Evolutionary conservation across 2,888 invertebrate genomes (phyloP), one percentile per base, ranked within the genome.

Genomic region (Amblyjoppa fuscipennis): DNA sequence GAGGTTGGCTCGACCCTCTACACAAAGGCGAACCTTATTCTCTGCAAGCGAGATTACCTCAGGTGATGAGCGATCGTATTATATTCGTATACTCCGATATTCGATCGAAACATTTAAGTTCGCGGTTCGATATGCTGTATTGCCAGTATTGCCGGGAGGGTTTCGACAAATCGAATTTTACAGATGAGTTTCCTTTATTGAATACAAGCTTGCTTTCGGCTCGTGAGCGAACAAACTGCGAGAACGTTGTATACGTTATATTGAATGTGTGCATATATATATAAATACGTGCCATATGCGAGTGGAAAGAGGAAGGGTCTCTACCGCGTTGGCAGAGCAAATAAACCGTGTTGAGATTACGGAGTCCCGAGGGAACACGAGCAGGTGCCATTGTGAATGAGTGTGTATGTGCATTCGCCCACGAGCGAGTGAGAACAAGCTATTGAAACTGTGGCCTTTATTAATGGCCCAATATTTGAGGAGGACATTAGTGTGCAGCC

Each of bases 1-100:
- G 98, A 98, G 94, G 98, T 98, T 59, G 98, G 98, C 87, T 98
- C 98, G 79, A 98, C 98, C 88, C 95, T 98, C 74, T 98, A 98
- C 95, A 97, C 98, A 90, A 98, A 98, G 94, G 98, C 98, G 59
- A 98, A 98, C 94, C 96, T 98, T 88, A 97, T 98, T 94, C 96
- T 98, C 82, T 98, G 98, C 95, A 97, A 98, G 95, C 96, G 98
- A 93, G 98, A 98, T 94, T 98, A 98, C 94, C 96, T 98, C 94
- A 97, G 98, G 98, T 98, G 92, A 94, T 53, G 71, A 84, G 68
- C 41, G n/a, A 41, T 73, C 53, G n/a, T 38, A 16, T 75, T 71
- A 79, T 71, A 79, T 71, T 80, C 16, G 13, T n/a, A 59, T 70
- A 82, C 61, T 70, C 16, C 31, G 49, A 9, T 45, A 61, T 38